Percentiles rank a stretch among this genome's conserved stretches.
phyloP scores from a whole-genome alignment of 1,140 invertebrate genomes.

The Halotydeus destructor region DNA sequence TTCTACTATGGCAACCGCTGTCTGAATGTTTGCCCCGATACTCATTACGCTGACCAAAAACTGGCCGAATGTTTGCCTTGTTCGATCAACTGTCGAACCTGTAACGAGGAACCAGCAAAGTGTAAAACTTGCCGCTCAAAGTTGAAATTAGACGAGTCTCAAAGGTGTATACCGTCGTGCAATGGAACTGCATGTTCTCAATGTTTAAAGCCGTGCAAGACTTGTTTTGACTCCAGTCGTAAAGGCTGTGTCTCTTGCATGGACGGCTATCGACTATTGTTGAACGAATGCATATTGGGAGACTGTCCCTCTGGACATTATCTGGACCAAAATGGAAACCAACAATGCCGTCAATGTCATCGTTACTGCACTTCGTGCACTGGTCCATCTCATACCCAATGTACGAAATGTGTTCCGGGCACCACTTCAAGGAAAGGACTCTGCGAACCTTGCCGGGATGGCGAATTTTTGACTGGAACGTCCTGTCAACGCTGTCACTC shows the following conservation, averaged over 20 bases:
- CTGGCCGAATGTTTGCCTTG: constrained; percentile 37
- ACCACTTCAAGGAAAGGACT: constrained; percentile 5
- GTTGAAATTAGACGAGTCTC: constrained; percentile 48
- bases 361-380: constrained; percentile 33
- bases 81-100: constrained; percentile 49
- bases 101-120: constrained; percentile 42
- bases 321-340: constrained; percentile 1
- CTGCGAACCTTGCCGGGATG: constrained; percentile 14
- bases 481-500: constrained; percentile 15
- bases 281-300: constrained; percentile 4
- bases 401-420: constrained; percentile 13
- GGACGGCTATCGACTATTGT: constrained; percentile 43
- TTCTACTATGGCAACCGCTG: constrained; percentile 43
- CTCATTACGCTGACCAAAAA: constrained; percentile 33
- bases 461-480: constrained; percentile 12
- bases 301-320: constrained; percentile 42
- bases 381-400: constrained; percentile 20
- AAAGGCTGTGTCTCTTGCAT: constrained; percentile 65
- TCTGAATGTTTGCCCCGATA: constrained; percentile 44
- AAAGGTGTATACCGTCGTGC: constrained; percentile 44
- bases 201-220: constrained; percentile 58
- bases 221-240: constrained; percentile 51
- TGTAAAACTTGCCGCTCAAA: constrained; percentile 50
- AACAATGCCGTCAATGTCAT: constrained; percentile 27
- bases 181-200: constrained; percentile 36